Evolutionary conservation across 2,797 vertebrate species (phyloP), one percentile per base, ranked within the genome.

Genomic region (Cygnus olor): DNA sequence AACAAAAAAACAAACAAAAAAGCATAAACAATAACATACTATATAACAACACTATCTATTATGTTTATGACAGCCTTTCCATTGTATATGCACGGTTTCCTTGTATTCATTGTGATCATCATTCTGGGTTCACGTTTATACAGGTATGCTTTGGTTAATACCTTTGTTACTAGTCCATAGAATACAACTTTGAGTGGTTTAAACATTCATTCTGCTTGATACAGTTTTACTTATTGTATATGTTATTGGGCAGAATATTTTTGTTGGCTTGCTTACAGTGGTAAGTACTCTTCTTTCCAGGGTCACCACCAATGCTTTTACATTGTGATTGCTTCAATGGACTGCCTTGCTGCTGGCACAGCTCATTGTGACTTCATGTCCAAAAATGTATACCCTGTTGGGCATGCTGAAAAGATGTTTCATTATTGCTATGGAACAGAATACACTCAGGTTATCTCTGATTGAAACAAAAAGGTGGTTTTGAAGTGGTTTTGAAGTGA

Each of bases 71-170:
- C 51, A 91, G 79, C n/a, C 2, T 85, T 77, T 76, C 77, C 57
- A 88, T 79, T 61, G 4, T 93, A 63, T 54, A 42, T 85, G 18
- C 2, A 4, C 65, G 56, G 24, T 70, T 87, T 34, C 11, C 68
- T 93, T 69, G 20, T 88, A 78, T 92, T 88, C 61, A 40, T 53
- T 92, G 63, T 78, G 70, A 63, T 89, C 77, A 91, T 89, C 89
- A 83, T 53, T 36, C 47, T 32, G 40, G 38, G 36, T 49, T 93
- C 89, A 77, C 0, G 0, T 93, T 89, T 65, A 72, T 83, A 64
- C 64, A 86, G 81, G 54, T 89, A 69, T 61, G 20, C n/a, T 89
- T 94, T 89, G 74, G 89, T 93, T 93, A 92, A 80, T 92, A 47
- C 32, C 54, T 90, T 95, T 90, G 58, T 83, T 96, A 51, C 56